These are phyloP conservation scores for Lagopus muta DNA, from an alignment of 2,113 vertebrate species.

Conservation along the genomic window DNA sequence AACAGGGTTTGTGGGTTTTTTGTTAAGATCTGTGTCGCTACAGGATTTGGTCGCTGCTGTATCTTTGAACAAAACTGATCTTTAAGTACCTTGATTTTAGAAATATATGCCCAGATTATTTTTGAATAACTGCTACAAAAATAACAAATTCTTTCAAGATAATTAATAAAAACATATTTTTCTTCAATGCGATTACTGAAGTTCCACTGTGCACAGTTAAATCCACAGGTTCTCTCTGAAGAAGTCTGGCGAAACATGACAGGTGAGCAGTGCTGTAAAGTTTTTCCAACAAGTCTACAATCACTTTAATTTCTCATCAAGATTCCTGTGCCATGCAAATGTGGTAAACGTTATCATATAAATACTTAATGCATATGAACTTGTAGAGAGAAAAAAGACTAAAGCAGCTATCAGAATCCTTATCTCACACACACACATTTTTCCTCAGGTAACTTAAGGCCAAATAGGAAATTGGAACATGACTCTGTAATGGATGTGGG, in stretches of 20 bases:
- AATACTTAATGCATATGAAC: slow-evolving; percentile 48
- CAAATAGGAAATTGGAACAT: slow-evolving; percentile 27
- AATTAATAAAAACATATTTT: slow-evolving; percentile 21
- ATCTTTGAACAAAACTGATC: slow-evolving; percentile 16
- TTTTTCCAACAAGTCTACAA: slow-evolving; percentile 66
- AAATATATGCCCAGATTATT: not conserved
- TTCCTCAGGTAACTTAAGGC: slow-evolving; percentile 36
- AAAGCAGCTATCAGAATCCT: slow-evolving; percentile 34
- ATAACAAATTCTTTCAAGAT: slow-evolving; percentile 7
- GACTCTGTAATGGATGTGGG: slow-evolving; percentile 20
- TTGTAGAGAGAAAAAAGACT: not conserved
- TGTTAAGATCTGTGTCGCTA: not conserved
- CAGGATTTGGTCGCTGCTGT: not conserved
- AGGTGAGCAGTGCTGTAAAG: slow-evolving; percentile 81
- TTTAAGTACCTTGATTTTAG: slow-evolving; percentile 39
- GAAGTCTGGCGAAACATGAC: slow-evolving; percentile 78
- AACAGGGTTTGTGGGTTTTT: slow-evolving; percentile 34
- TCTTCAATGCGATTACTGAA: not conserved
- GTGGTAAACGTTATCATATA: slow-evolving; percentile 49
- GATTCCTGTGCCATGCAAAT: slow-evolving; percentile 27
- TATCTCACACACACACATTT: not conserved
- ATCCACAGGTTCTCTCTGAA: slow-evolving; percentile 80
- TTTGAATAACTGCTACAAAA: not conserved
- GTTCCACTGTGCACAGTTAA: slow-evolving; percentile 78
- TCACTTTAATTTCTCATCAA: slow-evolving; percentile 35